A percentile compares a stretch with the other conserved stretches of the same genome.
These are phyloP conservation scores for Atethmia centrago DNA, from an alignment of 2,888 invertebrate genomes.

Conservation along the genomic window DNA sequence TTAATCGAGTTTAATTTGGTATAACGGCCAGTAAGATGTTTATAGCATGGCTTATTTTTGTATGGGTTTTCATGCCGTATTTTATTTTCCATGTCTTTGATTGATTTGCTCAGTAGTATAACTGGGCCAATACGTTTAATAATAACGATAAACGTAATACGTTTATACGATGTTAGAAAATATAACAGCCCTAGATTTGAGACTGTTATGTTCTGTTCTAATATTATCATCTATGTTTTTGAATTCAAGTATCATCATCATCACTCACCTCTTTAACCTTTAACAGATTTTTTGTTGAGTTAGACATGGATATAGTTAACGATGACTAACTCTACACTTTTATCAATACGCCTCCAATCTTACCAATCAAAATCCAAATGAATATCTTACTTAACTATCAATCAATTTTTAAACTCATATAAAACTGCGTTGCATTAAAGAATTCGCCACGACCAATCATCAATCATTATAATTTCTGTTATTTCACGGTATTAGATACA, in stretches of 20 bases:
- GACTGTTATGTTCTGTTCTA: neutral
- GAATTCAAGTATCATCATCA: neutral
- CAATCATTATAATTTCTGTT: constrained; percentile 79
- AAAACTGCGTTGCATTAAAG: constrained; percentile 63
- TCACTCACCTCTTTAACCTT: neutral
- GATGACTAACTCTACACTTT: constrained; percentile 11
- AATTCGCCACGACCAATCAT: constrained; percentile 67
- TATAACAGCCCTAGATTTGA: neutral
- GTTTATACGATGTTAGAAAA: neutral
- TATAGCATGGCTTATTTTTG: neutral
- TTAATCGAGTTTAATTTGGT: constrained; percentile 1
- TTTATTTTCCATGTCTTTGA: neutral
- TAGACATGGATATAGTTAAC: constrained; percentile 11
- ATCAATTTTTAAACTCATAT: constrained; percentile 55
- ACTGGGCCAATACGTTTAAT: too few relatives aligned
- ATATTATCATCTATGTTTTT: neutral
- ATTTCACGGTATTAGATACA: constrained; percentile 80
- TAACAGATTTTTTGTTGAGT: constrained; percentile 9
- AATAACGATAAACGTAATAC: neutral
- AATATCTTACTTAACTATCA: constrained; percentile 40
- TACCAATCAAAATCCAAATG: constrained; percentile 32
- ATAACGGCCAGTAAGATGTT: neutral
- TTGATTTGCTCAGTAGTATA: neutral
- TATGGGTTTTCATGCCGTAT: neutral
- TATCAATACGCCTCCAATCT: constrained; percentile 28